A percentile compares a stretch with the other conserved stretches of the same genome.
phyloP scores from a whole-genome alignment of 2,113 vertebrate species.

The Prunella himalayana region DNA sequence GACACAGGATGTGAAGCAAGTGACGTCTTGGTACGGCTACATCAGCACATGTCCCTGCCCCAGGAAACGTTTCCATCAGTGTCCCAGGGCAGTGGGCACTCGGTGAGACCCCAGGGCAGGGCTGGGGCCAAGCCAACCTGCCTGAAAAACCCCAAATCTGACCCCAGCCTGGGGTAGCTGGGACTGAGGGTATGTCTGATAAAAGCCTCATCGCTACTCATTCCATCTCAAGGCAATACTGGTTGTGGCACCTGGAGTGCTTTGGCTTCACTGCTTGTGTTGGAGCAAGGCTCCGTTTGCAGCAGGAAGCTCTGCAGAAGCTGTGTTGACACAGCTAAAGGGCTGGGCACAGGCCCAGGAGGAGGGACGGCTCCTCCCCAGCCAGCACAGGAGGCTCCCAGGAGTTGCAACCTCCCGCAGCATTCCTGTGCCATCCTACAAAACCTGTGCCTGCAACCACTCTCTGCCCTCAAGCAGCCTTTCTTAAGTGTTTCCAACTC shows the following conservation, averaged over 20 bases:
- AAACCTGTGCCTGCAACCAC: neutral
- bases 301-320: neutral
- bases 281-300: neutral
- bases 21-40: neutral
- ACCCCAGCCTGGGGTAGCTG: neutral
- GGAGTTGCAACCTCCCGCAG: neutral
- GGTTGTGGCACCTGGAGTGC: neutral
- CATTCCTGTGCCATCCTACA: neutral
- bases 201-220: neutral
- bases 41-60: neutral
- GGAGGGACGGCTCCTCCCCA: neutral
- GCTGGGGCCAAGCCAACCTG: neutral
- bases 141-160: neutral
- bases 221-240: neutral
- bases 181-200: neutral
- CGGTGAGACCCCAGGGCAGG: neutral
- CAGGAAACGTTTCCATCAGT: accelerated
- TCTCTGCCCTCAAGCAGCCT: neutral
- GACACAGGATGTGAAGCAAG: neutral
- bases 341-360: neutral
- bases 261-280: neutral
- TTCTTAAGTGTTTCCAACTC: neutral
- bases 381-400: neutral
- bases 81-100: too few species aligned
- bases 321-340: neutral